Percentiles rank a stretch among this genome's conserved stretches.
phyloP scores from a whole-genome alignment of 2,888 invertebrate species.

The Masnerella sp. region DNA sequence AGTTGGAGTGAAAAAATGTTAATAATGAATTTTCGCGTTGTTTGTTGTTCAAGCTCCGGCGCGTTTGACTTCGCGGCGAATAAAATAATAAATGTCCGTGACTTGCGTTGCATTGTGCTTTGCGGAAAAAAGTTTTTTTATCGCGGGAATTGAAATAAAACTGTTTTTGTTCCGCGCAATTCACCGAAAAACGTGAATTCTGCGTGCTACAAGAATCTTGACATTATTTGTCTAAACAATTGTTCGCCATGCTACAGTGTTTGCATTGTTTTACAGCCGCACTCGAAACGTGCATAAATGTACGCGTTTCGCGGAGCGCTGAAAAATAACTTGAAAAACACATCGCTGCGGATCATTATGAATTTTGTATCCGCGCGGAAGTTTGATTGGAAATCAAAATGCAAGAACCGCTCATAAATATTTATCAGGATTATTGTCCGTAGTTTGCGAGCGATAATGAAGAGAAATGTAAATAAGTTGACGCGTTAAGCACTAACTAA shows the following conservation, averaged over 20 bases:
- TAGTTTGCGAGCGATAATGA: constrained; percentile 12
- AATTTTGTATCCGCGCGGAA: background rate
- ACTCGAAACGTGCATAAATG: background rate
- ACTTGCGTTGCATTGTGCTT: constrained; percentile 8
- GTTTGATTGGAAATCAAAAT: constrained; percentile 9
- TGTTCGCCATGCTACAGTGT: background rate
- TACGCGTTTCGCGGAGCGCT: background rate
- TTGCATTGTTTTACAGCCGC: constrained; percentile 4
- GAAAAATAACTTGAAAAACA: background rate
- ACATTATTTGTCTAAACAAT: constrained; percentile 27
- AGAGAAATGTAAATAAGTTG: constrained; percentile 23
- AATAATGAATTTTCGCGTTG: constrained; percentile 5
- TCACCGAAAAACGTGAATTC: constrained; percentile 8
- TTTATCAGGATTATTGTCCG: constrained; percentile 19
- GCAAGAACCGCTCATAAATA: constrained; percentile 11
- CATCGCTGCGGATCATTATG: background rate
- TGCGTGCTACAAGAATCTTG: constrained; percentile 9
- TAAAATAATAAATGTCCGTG: constrained; percentile 13
- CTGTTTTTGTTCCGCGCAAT: constrained; percentile 17
- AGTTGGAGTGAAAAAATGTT: constrained; percentile 13
- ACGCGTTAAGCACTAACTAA: constrained; percentile 7
- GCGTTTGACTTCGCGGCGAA: constrained; percentile 3
- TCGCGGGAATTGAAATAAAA: constrained; percentile 11
- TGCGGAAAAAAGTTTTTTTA: constrained; percentile 3
- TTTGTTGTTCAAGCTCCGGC: background rate